Base-by-base conservation (phyloP, 1,140 invertebrate genomes). In the Lutraria rhynchaena region DNA sequence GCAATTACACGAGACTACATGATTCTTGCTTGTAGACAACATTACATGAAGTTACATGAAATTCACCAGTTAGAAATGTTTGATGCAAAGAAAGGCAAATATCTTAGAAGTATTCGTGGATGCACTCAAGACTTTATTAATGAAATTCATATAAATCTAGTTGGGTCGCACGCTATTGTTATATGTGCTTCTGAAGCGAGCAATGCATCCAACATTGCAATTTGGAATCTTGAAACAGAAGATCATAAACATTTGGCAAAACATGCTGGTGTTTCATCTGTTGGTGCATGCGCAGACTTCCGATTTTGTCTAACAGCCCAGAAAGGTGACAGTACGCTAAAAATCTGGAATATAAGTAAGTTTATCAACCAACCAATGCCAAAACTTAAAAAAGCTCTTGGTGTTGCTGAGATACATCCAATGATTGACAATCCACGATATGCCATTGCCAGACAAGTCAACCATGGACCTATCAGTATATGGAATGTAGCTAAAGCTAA, bases 161-260 rank as follows among this genome's bases (percentile, higher is more conserved):
- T 86, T 1, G 90, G 90, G 3, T 90, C 88, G 11, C 90, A 91
- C 69, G 89, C 88, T 2, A 85, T 92, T 24, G 87, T 86, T 17
- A 76, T 90, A 3, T 90, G 86, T 61, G 82, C 84, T 13, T 89
- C 86, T 3, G 82, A 87, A 33, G 69, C 85, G 13, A 90, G 85
- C 53, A 85, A 87, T 51, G 86, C 84, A 19, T 89, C 91, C 11
- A 87, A 92, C 81, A 87, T 92, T 24, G 88, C 88, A n/a, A 75
- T 91, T 0, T 92, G 90, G 90, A 92, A 92, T 71, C 70, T 92
- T 31, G 91, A 92, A 86, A 92, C 91, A 1, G 90, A 92, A 80
- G 90, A 92, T 53, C 91, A 92, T 80, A 92, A 92, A 81, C 91
- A 92, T 84, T 76, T 92, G 31, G 91, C 89, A 15, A 80, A 76